Percentiles rank a stretch among this genome's conserved stretches.
Evolutionary conservation across 2,888 invertebrate genomes (phyloP).

Genomic region (Lasioglossum vierecki): DNA sequence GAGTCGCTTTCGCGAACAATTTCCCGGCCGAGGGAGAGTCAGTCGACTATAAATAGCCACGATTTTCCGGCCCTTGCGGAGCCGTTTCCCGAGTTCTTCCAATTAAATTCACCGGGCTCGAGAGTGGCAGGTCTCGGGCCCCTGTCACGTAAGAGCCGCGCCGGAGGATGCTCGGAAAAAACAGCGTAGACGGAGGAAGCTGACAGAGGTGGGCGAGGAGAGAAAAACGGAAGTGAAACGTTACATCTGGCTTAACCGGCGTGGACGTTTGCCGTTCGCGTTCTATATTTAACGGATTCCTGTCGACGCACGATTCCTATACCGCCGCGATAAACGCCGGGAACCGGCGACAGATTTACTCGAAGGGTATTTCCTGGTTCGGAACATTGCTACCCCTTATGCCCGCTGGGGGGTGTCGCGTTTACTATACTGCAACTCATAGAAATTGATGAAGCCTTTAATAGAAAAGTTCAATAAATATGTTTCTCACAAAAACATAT

Average conservation of each 20-base stretch:
- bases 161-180: not conserved
- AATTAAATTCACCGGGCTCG: not conserved
- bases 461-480: no score
- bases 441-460: no score
- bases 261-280: conserved; percentile 62
- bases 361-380: conserved; percentile 69
- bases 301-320: conserved; percentile 72
- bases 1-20: conserved; percentile 22
- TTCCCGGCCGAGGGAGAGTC: not conserved
- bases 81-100: not conserved
- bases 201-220: conserved; percentile 20
- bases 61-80: not conserved
- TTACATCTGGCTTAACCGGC: conserved; percentile 80
- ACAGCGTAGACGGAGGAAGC: not conserved
- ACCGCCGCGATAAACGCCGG: conserved; percentile 65
- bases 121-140: not conserved
- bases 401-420: not conserved
- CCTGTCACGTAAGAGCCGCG: not conserved
- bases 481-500: no score
- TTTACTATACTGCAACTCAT: not conserved
- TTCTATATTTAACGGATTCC: conserved; percentile 78
- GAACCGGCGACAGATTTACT: conserved; percentile 70
- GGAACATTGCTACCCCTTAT: not conserved
- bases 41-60: not conserved
- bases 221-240: conserved; percentile 80